Evolutionary conservation across 1,140 invertebrate genomes (phyloP).

Genomic region (Nilaparvata lugens): DNA sequence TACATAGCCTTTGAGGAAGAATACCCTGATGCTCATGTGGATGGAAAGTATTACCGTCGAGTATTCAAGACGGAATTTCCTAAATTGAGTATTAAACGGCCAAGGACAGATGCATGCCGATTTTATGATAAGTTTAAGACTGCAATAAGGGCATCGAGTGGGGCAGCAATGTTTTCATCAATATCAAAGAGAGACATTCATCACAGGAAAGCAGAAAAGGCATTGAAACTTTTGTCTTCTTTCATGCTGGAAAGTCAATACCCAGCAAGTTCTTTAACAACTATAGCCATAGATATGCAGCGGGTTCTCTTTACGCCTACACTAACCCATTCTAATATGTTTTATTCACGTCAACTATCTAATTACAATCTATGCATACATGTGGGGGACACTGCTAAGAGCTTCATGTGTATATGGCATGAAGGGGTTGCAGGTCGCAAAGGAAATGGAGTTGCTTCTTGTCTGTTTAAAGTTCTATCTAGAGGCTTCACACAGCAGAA

Average conservation of each 20-base stretch:
- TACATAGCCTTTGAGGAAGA: neutral
- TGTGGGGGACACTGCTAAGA: constrained; percentile 15
- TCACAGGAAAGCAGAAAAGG: neutral
- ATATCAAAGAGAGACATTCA: neutral
- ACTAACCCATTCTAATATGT: constrained; percentile 7
- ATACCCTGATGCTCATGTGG: neutral
- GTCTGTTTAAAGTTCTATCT: constrained; percentile 13
- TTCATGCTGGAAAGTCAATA: neutral
- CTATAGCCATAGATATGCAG: neutral
- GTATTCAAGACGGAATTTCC: neutral
- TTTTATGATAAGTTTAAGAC: neutral
- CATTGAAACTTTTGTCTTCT: no score
- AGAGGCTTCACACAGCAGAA: neutral
- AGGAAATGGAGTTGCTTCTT: constrained; percentile 21
- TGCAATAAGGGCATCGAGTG: neutral
- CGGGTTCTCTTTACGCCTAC: constrained; percentile 2
- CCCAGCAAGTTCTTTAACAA: neutral
- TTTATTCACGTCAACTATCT: constrained; percentile 13
- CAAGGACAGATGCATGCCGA: neutral
- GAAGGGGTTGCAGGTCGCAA: constrained; percentile 13
- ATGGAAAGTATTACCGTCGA: neutral
- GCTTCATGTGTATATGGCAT: constrained; percentile 18
- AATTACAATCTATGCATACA: constrained; percentile 20
- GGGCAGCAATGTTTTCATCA: no score
- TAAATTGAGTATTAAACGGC: neutral